Percentiles rank a stretch among this genome's conserved stretches.
Evolutionary conservation across 1,140 invertebrate species (phyloP).

Genomic region (Platyscapa corneri): DNA sequence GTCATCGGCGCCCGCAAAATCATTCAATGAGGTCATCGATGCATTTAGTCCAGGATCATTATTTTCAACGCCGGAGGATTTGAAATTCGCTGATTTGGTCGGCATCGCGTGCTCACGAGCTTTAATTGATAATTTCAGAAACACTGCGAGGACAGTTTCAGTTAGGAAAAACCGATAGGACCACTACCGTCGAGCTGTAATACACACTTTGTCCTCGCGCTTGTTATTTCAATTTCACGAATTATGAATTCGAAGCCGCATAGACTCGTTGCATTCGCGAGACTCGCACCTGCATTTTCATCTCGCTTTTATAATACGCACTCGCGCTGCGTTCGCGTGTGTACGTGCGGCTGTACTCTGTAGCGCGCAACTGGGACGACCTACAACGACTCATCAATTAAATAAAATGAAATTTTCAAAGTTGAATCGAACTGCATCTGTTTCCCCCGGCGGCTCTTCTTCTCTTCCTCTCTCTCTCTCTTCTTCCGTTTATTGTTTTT

Average conservation of each 20-base stretch:
- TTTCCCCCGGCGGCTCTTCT: too few relatives aligned
- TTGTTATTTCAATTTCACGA: constrained; percentile 39
- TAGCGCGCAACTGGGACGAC: too few relatives aligned
- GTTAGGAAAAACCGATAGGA: neutral
- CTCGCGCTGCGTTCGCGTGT: neutral
- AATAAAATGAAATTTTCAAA: constrained; percentile 35
- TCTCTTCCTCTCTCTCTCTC: neutral
- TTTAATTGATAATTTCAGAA: constrained; percentile 39
- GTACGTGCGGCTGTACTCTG: neutral
- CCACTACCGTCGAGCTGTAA: neutral
- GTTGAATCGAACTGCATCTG: neutral
- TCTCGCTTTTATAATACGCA: neutral
- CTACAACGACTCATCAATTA: constrained; percentile 12
- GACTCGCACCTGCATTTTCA: constrained; percentile 11
- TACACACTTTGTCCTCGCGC: neutral
- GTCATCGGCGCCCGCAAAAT: neutral
- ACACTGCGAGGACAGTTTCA: constrained; percentile 5
- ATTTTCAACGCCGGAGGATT: constrained; percentile 5
- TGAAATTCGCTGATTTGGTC: constrained; percentile 14
- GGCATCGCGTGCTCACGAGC: neutral
- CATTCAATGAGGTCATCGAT: constrained; percentile 2
- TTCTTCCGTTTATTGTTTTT: neutral
- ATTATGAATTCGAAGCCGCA: constrained; percentile 5
- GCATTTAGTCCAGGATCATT: neutral
- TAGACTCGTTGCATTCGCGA: neutral